A percentile compares a stretch with the other conserved stretches of the same genome.
phyloP scores from a whole-genome alignment of 2,113 vertebrate genomes.

The Syrmaticus mikado region DNA sequence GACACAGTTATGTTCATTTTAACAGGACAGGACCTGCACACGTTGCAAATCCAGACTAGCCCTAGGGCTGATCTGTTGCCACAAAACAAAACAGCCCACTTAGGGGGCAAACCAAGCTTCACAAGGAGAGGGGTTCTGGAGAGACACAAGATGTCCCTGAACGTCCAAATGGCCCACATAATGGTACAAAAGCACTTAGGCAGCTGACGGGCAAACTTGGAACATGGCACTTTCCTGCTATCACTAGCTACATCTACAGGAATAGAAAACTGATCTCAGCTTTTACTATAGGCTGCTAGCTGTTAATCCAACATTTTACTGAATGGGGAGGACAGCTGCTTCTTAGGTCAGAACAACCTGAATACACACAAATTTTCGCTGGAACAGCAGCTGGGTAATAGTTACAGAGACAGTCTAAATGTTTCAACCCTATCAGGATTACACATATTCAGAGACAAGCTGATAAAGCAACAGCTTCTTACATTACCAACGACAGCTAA shows the following conservation, averaged over 20 bases:
- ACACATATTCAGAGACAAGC: not conserved
- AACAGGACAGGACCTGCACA: not conserved
- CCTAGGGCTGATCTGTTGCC: not conserved
- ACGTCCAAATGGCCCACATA: not conserved
- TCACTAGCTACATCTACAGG: not conserved
- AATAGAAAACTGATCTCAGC: not conserved
- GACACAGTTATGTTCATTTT: not conserved
- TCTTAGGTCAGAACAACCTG: not conserved
- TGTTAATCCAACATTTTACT: not conserved
- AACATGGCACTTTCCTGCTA: accelerated
- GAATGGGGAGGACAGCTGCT: not conserved
- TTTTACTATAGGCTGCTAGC: accelerated
- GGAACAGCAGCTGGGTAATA: not conserved
- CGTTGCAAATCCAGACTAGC: too few relatives aligned
- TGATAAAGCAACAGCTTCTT: conserved; percentile 11
- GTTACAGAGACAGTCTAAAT: not conserved
- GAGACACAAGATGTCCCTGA: not conserved
- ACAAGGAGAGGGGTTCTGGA: not conserved
- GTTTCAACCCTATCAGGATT: not conserved
- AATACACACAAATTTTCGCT: not conserved
- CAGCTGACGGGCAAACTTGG: not conserved
- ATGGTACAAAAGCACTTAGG: not conserved
- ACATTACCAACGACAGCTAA: not conserved
- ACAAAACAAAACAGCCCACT: too few relatives aligned
- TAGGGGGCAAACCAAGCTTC: not conserved